phyloP scores from a whole-genome alignment of 1,140 invertebrate genomes.

The Leptinotarsa texana region DNA sequence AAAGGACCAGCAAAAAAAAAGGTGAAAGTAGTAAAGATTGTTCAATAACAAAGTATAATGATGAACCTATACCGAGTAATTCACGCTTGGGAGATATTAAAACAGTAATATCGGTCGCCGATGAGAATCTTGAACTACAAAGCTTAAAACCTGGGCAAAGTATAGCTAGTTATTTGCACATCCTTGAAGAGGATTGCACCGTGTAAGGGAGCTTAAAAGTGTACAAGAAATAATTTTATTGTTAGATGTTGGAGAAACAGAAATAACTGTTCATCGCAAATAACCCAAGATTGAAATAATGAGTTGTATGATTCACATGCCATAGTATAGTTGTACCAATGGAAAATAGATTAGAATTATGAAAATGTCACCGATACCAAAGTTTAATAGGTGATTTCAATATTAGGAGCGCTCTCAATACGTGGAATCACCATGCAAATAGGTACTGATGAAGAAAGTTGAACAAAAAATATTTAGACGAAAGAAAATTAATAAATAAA shows the following conservation, averaged over 20 bases:
- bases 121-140: too few relatives aligned
- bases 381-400: not conserved
- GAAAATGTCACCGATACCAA: not conserved
- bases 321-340: not conserved
- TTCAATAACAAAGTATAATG: too few relatives aligned
- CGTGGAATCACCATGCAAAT: not conserved
- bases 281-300: not conserved
- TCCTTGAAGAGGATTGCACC: too few relatives aligned
- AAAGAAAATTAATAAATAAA: not conserved
- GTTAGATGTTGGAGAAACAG: not conserved
- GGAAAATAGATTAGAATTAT: not conserved
- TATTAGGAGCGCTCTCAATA: not conserved
- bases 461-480: too few relatives aligned
- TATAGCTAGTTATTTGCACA: too few relatives aligned
- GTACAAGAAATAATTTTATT: not conserved
- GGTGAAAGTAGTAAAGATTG: too few relatives aligned
- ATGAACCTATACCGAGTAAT: too few relatives aligned
- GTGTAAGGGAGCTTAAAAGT: too few relatives aligned
- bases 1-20: too few relatives aligned
- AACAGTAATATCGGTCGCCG: too few relatives aligned
- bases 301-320: not conserved
- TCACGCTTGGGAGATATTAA: too few relatives aligned
- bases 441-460: not conserved
- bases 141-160: too few relatives aligned
- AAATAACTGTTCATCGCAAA: not conserved